A percentile compares a stretch with the other conserved stretches of the same genome.
phyloP scores from a whole-genome alignment of 2,888 invertebrate species.

The Cactoblastis cactorum region DNA sequence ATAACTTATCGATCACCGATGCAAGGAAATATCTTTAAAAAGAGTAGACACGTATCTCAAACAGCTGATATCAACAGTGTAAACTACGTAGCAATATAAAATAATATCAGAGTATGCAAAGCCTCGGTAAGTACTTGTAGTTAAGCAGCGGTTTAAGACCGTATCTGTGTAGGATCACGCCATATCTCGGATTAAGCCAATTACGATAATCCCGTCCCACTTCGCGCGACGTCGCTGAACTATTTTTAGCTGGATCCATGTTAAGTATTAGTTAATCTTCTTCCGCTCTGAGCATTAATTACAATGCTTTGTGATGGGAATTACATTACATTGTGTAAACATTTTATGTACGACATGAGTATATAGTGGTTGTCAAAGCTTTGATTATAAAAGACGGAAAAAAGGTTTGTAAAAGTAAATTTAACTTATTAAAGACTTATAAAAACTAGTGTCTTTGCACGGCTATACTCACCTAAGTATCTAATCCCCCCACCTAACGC shows the following conservation, averaged over 20 bases:
- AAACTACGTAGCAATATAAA: not conserved
- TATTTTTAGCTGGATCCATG: slow-evolving; percentile 6
- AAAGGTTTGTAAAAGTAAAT: no score
- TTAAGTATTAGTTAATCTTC: slow-evolving; percentile 1
- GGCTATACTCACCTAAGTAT: no score
- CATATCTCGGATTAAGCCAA: slow-evolving; percentile 1
- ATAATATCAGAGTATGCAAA: not conserved
- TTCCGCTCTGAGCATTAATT: not conserved
- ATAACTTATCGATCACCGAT: no score
- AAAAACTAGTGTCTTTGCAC: no score
- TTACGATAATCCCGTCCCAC: not conserved
- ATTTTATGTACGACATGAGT: no score
- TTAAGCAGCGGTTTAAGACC: slow-evolving; percentile 1
- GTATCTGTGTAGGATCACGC: not conserved
- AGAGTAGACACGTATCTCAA: no score
- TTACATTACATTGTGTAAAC: no score
- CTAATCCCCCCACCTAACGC: no score
- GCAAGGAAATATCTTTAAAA: no score
- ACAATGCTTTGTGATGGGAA: not conserved
- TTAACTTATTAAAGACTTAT: no score
- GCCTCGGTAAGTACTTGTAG: not conserved
- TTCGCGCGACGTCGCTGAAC: not conserved
- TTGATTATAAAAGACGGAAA: no score
- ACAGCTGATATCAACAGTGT: not conserved
- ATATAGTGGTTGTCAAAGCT: no score